Percentiles rank a stretch among this genome's conserved stretches.
Conservation (phyloP, 1,140 invertebrate species). For the Drosophila malerkotliana region DNA sequence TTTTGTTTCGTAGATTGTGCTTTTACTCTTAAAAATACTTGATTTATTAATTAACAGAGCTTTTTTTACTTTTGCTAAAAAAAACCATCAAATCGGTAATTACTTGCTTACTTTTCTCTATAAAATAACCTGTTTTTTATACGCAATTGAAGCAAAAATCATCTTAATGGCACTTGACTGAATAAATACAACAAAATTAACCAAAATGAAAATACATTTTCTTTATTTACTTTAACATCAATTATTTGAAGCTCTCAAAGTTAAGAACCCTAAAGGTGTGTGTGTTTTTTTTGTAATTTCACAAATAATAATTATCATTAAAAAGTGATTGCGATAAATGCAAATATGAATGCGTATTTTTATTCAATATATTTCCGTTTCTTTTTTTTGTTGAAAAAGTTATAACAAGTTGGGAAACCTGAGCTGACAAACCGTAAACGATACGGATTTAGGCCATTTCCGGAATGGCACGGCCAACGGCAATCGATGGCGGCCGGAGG, state of each 20-base stretch:
- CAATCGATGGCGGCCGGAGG: constrained; percentile 29
- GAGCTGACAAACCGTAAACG: constrained; percentile 41
- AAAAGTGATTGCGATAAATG: background rate
- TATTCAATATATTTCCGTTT: too few relatives aligned
- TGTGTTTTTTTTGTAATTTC: too few relatives aligned
- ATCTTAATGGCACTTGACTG: background rate
- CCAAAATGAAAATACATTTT: background rate
- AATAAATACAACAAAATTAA: background rate
- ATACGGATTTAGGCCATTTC: constrained; percentile 41
- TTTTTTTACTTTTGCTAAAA: too few relatives aligned
- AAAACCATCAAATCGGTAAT: too few relatives aligned
- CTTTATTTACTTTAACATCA: too few relatives aligned
- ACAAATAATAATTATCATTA: background rate
- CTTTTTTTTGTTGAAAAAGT: background rate
- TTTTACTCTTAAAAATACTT: too few relatives aligned
- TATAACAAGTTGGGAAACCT: constrained; percentile 8
- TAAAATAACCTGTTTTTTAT: background rate
- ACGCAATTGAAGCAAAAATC: background rate
- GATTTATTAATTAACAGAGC: too few relatives aligned
- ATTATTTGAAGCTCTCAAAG: too few relatives aligned
- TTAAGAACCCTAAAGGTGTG: too few relatives aligned
- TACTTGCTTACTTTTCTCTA: too few relatives aligned
- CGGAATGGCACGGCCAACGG: constrained; percentile 24
- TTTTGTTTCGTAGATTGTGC: too few relatives aligned
- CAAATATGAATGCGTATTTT: background rate